Evolutionary conservation across 2,797 vertebrate genomes (phyloP).

Genomic region (Eulemur rubriventer): DNA sequence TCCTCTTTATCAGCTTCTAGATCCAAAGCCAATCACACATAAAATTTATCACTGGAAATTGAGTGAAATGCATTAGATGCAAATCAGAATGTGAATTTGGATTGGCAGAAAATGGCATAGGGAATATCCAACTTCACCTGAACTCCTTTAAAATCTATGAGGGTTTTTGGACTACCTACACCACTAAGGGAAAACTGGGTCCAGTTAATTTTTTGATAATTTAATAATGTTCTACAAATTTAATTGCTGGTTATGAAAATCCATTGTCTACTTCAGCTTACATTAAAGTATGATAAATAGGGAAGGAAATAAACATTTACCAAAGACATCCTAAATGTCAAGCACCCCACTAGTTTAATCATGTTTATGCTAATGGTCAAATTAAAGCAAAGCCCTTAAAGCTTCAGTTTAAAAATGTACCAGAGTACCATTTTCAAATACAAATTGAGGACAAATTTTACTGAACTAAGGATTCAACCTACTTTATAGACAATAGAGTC

Average conservation of each 20-base stretch:
- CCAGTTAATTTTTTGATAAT: background rate
- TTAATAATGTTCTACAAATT: slow-evolving; percentile 9
- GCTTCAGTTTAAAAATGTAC: background rate
- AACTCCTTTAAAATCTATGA: background rate
- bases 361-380: background rate
- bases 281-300: background rate
- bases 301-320: background rate
- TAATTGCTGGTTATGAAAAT: background rate
- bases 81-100: background rate
- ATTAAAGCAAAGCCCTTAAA: background rate
- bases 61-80: background rate
- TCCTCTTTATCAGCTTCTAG: background rate
- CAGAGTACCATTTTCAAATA: background rate
- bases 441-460: background rate
- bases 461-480: background rate
- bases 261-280: background rate
- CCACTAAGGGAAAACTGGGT: background rate
- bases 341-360: background rate
- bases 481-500: background rate
- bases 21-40: background rate
- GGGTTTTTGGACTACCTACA: background rate
- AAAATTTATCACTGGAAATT: background rate
- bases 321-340: background rate
- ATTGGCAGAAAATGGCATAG: background rate
- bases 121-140: background rate